Conservation (phyloP, 2,113 vertebrate species). For the Harpagus bidentatus region DNA sequence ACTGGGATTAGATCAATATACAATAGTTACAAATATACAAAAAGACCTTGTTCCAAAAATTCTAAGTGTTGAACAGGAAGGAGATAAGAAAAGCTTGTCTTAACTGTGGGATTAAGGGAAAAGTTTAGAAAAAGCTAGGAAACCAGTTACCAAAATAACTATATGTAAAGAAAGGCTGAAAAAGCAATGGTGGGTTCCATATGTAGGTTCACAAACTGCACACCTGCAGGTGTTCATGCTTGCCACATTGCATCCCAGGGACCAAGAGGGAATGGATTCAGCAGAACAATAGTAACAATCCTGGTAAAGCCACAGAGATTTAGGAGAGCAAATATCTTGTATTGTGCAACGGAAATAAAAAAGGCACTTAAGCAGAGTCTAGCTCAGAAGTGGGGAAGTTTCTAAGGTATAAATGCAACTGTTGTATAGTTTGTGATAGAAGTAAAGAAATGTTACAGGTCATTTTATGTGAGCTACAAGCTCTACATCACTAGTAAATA, state of each 20-base stretch:
- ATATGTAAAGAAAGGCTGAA: not conserved
- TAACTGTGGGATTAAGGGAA: not conserved
- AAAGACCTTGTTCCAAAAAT: not conserved
- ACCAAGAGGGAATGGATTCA: not conserved
- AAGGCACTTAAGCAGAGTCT: not conserved
- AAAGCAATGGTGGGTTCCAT: not conserved
- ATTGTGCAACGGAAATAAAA: not conserved
- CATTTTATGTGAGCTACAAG: not conserved
- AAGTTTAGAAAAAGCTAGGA: not conserved
- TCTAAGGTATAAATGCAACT: not conserved
- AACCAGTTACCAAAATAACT: not conserved
- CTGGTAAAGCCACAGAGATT: not conserved
- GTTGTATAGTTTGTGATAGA: not conserved
- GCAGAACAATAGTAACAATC: not conserved
- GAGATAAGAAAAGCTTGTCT: not conserved
- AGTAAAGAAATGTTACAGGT: not conserved
- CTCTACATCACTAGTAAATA: not conserved
- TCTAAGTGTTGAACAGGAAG: not conserved
- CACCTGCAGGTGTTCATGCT: not conserved
- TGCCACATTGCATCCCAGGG: not conserved
- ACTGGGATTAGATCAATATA: not conserved
- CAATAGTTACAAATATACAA: not conserved
- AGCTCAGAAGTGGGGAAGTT: not conserved
- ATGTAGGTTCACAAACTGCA: not conserved
- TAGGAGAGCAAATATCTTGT: not conserved